Base-by-base conservation (phyloP, 1,140 invertebrate genomes). In the Belonocnema kinseyi region DNA sequence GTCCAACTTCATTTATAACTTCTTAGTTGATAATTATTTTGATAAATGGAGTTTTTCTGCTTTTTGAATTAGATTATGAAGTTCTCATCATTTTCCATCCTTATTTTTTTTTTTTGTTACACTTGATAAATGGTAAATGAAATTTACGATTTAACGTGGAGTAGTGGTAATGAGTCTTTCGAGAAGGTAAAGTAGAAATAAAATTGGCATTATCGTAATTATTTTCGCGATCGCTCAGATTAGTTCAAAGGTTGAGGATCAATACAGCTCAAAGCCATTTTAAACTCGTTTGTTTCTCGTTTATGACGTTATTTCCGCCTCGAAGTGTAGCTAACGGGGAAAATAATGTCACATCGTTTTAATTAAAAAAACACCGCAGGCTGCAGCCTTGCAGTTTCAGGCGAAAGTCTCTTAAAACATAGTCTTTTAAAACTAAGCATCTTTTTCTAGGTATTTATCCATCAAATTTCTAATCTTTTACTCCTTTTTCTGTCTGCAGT, bases 201-300 rank as follows among this genome's bases (percentile, higher is more conserved):
- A 66, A 66, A 66, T n/a, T 66, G 8, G 61, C 14, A 40, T 66
- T 40, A 66, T 66, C 61, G 61, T 66, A 46, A 66, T 40, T 66
- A 66, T 66, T 66, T 40, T 66, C 14, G 33, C 61, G n/a, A 66
- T 66, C 61, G 40, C 40, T 66, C n/a, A 66, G 26, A 66, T 66
- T 66, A 66, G 61, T 66, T 16, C 26, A 66, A 19, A 21, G 56
- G 56, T 58, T 58, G 19, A 58, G 40, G 61, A 66, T 66, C 61
- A 33, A 66, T 66, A n/a, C 33, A 66, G 61, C 61, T 66, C 61
- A 66, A 66, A 66, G 61, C 26, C 61, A 66, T 66, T 66, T 66
- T 66, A n/a, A 66, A 66, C 61, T 66, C 61, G 61, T 66, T 66
- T 66, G 61, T 66, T 66, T 66, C 61, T 66, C 61, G 61, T 66